phyloP scores from a whole-genome alignment of 2,113 vertebrate species.

The Butorides virescens region DNA sequence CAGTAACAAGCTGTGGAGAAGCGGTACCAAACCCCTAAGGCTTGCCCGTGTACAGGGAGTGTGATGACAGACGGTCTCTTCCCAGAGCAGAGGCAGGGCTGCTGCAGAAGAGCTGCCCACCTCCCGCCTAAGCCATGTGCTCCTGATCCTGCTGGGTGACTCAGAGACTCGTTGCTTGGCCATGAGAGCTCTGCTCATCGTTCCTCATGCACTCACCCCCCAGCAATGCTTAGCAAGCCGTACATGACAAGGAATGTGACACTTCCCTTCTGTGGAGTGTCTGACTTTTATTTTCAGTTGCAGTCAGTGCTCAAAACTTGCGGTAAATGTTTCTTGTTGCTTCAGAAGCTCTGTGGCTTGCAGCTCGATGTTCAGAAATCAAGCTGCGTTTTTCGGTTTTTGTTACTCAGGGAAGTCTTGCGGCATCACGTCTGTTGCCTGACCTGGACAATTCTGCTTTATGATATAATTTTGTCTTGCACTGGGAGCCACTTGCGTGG shows the following conservation, averaged over 20 bases:
- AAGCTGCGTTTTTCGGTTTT: background rate
- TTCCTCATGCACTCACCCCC: accelerated
- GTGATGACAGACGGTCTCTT: background rate
- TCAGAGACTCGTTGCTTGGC: background rate
- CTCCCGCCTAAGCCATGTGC: background rate
- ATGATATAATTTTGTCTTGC: background rate
- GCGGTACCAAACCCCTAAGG: background rate
- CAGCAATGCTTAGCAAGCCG: background rate
- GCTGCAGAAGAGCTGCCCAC: background rate
- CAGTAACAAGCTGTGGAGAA: no score
- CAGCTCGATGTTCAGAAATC: background rate
- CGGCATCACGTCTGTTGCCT: background rate
- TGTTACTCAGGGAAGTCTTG: background rate
- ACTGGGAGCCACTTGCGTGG: background rate
- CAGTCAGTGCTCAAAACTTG: background rate
- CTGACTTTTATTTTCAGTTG: background rate
- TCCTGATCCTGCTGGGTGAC: background rate
- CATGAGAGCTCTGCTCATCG: background rate
- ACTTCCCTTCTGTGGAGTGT: background rate
- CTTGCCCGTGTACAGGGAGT: accelerated
- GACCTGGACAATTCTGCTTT: background rate
- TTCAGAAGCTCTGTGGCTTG: background rate
- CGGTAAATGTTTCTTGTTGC: background rate
- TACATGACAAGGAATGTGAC: background rate
- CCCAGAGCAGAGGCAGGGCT: accelerated